Evolutionary conservation across 2,113 vertebrate species (phyloP).

Genomic region (Rhadina sibilatrix): DNA sequence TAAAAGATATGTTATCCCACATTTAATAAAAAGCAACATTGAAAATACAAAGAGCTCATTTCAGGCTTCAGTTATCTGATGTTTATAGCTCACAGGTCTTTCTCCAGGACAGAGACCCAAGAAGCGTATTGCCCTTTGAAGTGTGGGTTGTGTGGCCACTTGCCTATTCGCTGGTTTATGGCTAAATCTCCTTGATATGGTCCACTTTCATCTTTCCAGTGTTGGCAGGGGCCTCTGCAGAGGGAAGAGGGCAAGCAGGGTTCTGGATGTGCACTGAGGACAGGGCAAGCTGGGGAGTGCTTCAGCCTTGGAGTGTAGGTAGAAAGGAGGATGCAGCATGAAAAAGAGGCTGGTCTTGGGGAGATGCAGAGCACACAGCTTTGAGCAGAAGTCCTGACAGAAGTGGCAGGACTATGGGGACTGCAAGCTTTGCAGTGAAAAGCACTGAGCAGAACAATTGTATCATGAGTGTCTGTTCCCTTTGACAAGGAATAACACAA

Average conservation of each 20-base stretch:
- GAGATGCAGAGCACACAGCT: background rate
- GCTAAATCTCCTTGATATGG: background rate
- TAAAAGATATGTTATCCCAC: conserved; percentile 30
- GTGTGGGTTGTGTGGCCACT: background rate
- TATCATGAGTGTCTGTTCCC: background rate
- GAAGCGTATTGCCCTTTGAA: conserved; percentile 10
- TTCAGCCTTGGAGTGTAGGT: background rate
- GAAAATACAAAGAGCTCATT: conserved; percentile 25
- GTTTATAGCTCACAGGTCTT: background rate
- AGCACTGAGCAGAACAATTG: background rate
- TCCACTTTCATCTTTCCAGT: background rate
- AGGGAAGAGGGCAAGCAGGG: background rate
- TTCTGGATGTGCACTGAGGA: background rate
- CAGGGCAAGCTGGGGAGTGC: fast-evolving
- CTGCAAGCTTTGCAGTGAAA: background rate
- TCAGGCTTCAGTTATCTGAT: conserved; percentile 18
- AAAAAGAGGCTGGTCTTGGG: background rate
- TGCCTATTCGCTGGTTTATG: background rate
- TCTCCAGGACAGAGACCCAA: background rate
- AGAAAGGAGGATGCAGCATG: background rate
- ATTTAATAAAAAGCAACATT: conserved; percentile 56
- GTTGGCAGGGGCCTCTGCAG: background rate
- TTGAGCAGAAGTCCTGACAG: background rate
- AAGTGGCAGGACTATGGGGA: background rate
- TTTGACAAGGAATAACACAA: background rate